Evolutionary conservation across 2,113 vertebrate genomes (phyloP).

Genomic region (human (Homo sapiens)): GRCh38 chr1:58232501-58233000

Average conservation of each 20-base stretch:
- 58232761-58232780: background rate
- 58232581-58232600: background rate
- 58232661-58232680: background rate
- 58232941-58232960: background rate
- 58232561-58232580: background rate
- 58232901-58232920: background rate
- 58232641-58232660: background rate
- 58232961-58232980: background rate
- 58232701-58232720: background rate
- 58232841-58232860: no score
- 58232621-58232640: background rate
- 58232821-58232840: background rate
- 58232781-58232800: background rate
- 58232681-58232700: background rate
- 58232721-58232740: background rate
- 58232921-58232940: background rate
- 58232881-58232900: background rate
- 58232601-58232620: background rate
- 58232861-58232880: background rate
- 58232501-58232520: no score
- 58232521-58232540: background rate
- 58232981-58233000: background rate
- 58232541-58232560: background rate
- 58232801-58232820: no score
- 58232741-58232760: background rate